Evolutionary conservation across 2,888 invertebrate genomes (phyloP).

Genomic region (Trypoxylon attenuatum): DNA sequence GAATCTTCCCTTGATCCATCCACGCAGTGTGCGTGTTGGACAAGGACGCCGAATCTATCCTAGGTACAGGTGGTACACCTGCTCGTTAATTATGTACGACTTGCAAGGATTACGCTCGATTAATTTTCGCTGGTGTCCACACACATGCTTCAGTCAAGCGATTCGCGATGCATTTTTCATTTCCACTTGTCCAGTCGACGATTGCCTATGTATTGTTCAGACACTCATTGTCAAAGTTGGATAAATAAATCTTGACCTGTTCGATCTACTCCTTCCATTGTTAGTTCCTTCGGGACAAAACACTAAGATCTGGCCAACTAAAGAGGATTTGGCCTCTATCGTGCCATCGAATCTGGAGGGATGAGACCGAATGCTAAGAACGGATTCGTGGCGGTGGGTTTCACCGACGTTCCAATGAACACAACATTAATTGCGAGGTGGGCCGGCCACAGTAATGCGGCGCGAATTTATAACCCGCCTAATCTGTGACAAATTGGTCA

Average conservation of each 20-base stretch:
- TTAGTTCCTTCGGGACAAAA: too few relatives aligned
- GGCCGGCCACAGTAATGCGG: slow-evolving; percentile 50
- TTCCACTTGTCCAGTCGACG: neutral
- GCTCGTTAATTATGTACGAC: slow-evolving; percentile 64
- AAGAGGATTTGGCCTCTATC: neutral
- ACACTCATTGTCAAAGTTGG: too few relatives aligned
- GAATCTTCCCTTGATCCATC: slow-evolving; percentile 59
- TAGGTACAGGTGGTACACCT: slow-evolving; percentile 60
- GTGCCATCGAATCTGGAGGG: neutral
- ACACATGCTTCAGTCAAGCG: slow-evolving; percentile 9
- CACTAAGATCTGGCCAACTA: too few relatives aligned
- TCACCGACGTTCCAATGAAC: slow-evolving; percentile 36
- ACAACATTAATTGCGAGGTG: slow-evolving; percentile 45
- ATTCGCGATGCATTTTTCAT: neutral
- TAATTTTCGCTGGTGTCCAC: slow-evolving; percentile 57
- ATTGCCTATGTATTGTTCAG: too few relatives aligned
- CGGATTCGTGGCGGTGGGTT: slow-evolving; percentile 3
- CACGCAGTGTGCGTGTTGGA: slow-evolving; percentile 37
- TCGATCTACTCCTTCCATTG: too few relatives aligned
- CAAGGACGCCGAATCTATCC: slow-evolving; percentile 38
- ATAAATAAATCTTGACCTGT: too few relatives aligned
- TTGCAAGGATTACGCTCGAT: slow-evolving; percentile 62
- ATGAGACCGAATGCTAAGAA: neutral
- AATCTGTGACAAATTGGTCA: slow-evolving; percentile 70
- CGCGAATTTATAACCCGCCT: slow-evolving; percentile 66